Evolutionary conservation across 1,140 invertebrate species (phyloP), one percentile per base, ranked within the genome.

Genomic region (Ips typographus): DNA sequence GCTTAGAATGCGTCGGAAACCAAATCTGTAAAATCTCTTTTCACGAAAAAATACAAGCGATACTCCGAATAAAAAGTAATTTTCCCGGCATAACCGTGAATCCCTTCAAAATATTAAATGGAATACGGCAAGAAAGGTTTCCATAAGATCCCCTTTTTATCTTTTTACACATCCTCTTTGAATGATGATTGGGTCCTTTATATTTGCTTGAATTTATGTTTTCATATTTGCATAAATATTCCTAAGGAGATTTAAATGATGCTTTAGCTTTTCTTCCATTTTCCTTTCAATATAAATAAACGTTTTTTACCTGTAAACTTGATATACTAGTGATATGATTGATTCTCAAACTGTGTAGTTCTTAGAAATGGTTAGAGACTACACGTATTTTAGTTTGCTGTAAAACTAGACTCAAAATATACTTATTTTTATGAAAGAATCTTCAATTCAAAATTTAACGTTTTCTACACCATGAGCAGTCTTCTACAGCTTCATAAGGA

Each of bases 111-210:
- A 60, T 68, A 68, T 61, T 68, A 60, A 68, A 68, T 52, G 41
- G 43, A 68, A 68, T 52, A 68, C 53, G 65, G 58, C 8, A 61
- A 68, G 44, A 68, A 68, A 68, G 51, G 58, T 53, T 68, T 55
- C 47, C 49, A 68, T 62, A 68, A 68, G 47, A 61, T 62, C 44
- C 53, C 8, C 2, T 22, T 37, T 62, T 68, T 68, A 68, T 68
- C 66, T 68, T 68, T 68, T 68, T 68, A 68, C 66, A 68, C 66
- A 62, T 62, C 41, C 66, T 56, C 39, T 62, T 56, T 62, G 59
- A 62, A 68, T 62, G 66, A 68, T 68, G 66, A 68, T 68, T 68
- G 59, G 59, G 37, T 44, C 52, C 47, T 68, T 68, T 56, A 62
- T 68, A 68, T 62, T 42, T 58, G 38, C 41, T 55, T 37, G 58